Conservation (phyloP, 2,888 invertebrate species). For the Bombylius discolor region DNA sequence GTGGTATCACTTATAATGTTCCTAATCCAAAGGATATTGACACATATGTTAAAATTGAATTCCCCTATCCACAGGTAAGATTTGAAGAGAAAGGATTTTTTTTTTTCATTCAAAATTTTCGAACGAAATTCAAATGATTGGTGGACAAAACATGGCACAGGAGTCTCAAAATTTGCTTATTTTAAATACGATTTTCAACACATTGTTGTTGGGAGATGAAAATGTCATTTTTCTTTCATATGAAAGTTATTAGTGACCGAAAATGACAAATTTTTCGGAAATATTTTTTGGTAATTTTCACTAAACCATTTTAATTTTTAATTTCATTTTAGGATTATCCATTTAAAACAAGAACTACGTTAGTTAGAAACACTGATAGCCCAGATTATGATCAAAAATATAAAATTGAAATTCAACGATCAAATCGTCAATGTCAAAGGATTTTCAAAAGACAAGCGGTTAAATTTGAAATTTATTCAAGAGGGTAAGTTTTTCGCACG, state of each 20-base stretch:
- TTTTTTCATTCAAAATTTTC: not conserved
- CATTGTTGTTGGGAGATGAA: too few relatives aligned
- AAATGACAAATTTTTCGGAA: too few relatives aligned
- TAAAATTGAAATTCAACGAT: constrained; percentile 65
- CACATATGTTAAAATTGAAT: constrained; percentile 85
- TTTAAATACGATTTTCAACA: too few relatives aligned
- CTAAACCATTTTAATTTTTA: not conserved
- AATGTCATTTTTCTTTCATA: too few relatives aligned
- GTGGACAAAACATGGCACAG: too few relatives aligned
- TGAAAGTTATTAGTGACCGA: not conserved
- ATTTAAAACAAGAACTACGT: constrained; percentile 59
- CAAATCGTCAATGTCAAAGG: constrained; percentile 65
- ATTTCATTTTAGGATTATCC: constrained; percentile 48
- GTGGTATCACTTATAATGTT: constrained; percentile 78
- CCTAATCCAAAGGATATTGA: constrained; percentile 76
- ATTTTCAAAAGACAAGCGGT: constrained; percentile 79
- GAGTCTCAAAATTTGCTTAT: too few relatives aligned
- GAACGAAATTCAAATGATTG: not conserved
- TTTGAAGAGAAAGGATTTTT: constrained; percentile 13
- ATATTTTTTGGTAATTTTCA: not conserved
- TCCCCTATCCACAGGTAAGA: constrained; percentile 71
- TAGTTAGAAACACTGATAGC: constrained; percentile 73
- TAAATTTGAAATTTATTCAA: constrained; percentile 83
- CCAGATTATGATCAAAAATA: constrained; percentile 78
- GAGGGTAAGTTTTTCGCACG: constrained; percentile 55